Percentiles rank a stretch among this genome's conserved stretches.
Conservation (phyloP, 1,140 invertebrate species). For the Conus betulinus region DNA sequence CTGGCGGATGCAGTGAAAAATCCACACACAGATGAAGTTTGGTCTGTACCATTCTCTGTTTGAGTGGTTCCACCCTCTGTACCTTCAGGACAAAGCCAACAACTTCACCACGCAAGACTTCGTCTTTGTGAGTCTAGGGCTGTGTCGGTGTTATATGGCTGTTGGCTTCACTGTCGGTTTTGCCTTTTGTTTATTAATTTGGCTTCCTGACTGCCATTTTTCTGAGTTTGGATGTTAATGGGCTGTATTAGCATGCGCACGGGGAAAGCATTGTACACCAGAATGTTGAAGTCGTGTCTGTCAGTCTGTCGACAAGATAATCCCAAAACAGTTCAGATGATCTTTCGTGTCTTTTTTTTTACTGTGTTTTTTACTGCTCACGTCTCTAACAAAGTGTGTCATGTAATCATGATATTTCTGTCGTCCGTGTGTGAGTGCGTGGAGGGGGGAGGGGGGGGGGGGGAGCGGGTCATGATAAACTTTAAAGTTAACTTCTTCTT, state of each 20-base stretch:
- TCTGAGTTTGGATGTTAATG: neutral
- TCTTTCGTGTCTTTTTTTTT: too few species aligned
- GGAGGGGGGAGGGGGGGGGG: too few species aligned
- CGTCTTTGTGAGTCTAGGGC: constrained; percentile 64
- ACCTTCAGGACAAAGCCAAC: constrained; percentile 83
- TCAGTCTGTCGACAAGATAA: too few species aligned
- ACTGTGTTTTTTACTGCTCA: too few species aligned
- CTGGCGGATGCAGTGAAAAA: constrained; percentile 73
- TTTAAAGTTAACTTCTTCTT: too few species aligned
- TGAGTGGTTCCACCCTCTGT: constrained; percentile 95
- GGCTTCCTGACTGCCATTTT: neutral
- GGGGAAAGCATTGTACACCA: neutral
- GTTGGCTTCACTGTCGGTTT: neutral
- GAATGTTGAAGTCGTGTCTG: neutral
- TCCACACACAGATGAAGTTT: constrained; percentile 79
- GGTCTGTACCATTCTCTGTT: constrained; percentile 93
- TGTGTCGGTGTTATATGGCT: neutral
- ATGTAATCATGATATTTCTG: too few species aligned
- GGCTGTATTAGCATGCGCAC: neutral
- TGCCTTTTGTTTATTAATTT: neutral
- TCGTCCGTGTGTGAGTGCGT: too few species aligned
- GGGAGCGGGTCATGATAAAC: too few species aligned
- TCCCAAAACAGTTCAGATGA: too few species aligned
- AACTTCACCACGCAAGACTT: constrained; percentile 83
- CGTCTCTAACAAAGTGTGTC: too few species aligned